These are phyloP conservation scores for Coleophora deauratella DNA, from an alignment of 2,888 invertebrate genomes.

Conservation along the genomic window DNA sequence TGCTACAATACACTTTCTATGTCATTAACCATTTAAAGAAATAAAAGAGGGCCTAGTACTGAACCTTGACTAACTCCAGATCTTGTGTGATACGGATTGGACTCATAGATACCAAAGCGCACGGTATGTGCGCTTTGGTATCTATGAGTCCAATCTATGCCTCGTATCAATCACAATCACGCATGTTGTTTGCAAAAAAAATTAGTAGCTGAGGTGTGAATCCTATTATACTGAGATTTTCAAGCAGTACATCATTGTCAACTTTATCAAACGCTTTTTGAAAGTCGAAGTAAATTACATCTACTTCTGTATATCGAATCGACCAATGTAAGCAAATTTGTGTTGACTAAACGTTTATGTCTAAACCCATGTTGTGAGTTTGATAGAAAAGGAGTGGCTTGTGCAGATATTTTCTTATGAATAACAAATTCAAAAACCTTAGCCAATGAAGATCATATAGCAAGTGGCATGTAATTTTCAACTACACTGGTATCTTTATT, in stretches of 20 bases:
- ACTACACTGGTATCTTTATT: neutral
- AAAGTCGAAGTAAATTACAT: neutral
- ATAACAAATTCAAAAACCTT: neutral
- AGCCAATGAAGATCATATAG: neutral
- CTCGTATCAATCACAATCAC: too few species aligned
- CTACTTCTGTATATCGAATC: neutral
- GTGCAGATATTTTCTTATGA: neutral
- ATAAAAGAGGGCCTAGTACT: too few species aligned
- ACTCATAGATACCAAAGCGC: too few species aligned
- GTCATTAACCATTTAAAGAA: too few species aligned
- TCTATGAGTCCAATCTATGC: too few species aligned
- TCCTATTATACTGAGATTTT: too few species aligned
- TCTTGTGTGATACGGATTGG: too few species aligned
- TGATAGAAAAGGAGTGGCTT: neutral
- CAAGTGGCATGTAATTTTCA: neutral
- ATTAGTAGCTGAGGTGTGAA: too few species aligned
- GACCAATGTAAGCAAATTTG: neutral
- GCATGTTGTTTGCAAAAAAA: too few species aligned
- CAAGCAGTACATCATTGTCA: neutral
- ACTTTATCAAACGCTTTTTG: neutral
- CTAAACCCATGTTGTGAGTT: neutral
- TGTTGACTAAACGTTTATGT: neutral
- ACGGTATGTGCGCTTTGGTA: too few species aligned
- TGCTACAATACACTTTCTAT: too few species aligned
- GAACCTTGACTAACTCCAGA: too few species aligned